Conservation (phyloP, 2,888 invertebrate species). For the Apotomis betuletana region DNA sequence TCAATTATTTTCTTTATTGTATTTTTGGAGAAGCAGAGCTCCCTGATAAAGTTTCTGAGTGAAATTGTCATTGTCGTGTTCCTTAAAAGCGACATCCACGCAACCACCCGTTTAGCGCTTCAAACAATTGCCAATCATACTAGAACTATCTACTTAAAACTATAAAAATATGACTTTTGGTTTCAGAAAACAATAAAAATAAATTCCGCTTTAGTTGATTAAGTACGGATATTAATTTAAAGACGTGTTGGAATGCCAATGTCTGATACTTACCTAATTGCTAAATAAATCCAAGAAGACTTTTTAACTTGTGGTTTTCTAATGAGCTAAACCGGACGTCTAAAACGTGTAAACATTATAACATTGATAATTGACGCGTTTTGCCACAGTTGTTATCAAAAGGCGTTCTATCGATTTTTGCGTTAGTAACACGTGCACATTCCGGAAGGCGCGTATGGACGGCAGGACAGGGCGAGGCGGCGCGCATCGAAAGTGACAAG, state of each 20-base stretch:
- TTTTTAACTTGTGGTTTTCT: slow-evolving; percentile 34
- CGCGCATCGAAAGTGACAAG: slow-evolving; percentile 76
- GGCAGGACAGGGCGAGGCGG: slow-evolving; percentile 57
- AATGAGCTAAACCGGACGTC: slow-evolving; percentile 30
- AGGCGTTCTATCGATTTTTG: slow-evolving; percentile 10
- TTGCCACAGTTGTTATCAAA: slow-evolving; percentile 25
- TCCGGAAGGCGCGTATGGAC: slow-evolving; percentile 39
- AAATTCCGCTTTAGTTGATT: slow-evolving; percentile 5
- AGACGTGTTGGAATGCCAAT: slow-evolving; percentile 5
- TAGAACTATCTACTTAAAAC: too few species aligned
- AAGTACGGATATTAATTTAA: not conserved
- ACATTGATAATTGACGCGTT: slow-evolving; percentile 29
- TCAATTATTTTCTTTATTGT: slow-evolving; percentile 19
- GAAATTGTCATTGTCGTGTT: slow-evolving; percentile 35
- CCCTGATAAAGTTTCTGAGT: slow-evolving; percentile 3
- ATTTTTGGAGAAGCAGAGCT: slow-evolving; percentile 6
- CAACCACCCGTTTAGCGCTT: slow-evolving; percentile 21
- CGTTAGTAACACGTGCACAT: not conserved
- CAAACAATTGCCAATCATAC: slow-evolving; percentile 1
- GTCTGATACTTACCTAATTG: slow-evolving; percentile 15
- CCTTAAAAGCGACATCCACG: slow-evolving; percentile 4
- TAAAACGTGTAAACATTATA: slow-evolving; percentile 11
- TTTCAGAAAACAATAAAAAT: not conserved
- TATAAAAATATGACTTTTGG: too few species aligned
- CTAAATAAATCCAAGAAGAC: slow-evolving; percentile 5